Conservation (phyloP, 1,140 invertebrate genomes). For the Drosophila sp. region DNA sequence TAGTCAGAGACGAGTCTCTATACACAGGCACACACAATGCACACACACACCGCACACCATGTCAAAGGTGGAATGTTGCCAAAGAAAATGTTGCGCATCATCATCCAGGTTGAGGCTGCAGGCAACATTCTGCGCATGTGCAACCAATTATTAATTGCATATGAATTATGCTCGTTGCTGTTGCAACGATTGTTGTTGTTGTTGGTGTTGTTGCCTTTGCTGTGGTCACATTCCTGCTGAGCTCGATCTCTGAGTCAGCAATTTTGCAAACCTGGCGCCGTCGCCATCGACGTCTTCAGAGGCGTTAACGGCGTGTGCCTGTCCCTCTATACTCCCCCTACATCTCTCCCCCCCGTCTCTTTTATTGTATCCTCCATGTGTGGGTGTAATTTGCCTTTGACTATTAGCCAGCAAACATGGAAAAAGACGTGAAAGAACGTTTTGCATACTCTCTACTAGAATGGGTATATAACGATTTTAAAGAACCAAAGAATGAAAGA, state of each 20-base stretch:
- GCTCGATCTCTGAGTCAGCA: constrained; percentile 61
- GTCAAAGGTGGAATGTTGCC: constrained; percentile 54
- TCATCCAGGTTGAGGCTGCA: constrained; percentile 63
- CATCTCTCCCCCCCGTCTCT: constrained; percentile 11
- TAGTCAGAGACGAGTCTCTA: constrained; percentile 39
- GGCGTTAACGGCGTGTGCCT: constrained; percentile 77
- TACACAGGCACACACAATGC: not conserved
- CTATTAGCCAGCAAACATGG: constrained; percentile 30
- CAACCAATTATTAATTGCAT: constrained; percentile 82
- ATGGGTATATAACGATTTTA: not conserved
- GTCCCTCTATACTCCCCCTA: constrained; percentile 10
- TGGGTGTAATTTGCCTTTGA: constrained; percentile 40
- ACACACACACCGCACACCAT: constrained; percentile 12
- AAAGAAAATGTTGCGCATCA: constrained; percentile 58
- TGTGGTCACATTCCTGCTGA: constrained; percentile 49
- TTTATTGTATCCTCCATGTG: constrained; percentile 6
- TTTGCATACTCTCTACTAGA: constrained; percentile 25
- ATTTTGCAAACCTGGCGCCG: constrained; percentile 64
- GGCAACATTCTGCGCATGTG: constrained; percentile 72
- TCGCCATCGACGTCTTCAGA: constrained; percentile 52
- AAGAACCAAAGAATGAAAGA: not conserved
- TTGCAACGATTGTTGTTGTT: not conserved
- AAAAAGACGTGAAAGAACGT: constrained; percentile 30
- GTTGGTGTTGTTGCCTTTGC: constrained; percentile 9
- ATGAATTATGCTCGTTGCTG: constrained; percentile 65